These are phyloP conservation scores for Sebastes miniatus DNA, from an alignment of 2,797 vertebrate species.

Conservation along the genomic window DNA sequence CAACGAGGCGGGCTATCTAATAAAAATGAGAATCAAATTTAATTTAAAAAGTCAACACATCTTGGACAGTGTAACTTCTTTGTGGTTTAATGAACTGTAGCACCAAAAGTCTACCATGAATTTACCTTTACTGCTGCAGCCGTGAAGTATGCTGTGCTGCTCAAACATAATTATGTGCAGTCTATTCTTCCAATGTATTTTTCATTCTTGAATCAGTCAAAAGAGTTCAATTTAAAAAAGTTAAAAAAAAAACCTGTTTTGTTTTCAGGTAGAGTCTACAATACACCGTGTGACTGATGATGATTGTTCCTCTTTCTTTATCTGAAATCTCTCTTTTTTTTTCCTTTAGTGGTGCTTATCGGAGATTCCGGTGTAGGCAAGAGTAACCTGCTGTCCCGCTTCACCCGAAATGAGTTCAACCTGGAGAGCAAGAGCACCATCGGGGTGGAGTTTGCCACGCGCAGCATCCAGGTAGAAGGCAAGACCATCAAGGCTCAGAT, in stretches of 20 bases:
- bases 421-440: slow-evolving; percentile 93
- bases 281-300: neutral
- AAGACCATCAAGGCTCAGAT: slow-evolving; percentile 91
- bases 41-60: neutral
- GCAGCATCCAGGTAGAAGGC: slow-evolving; percentile 90
- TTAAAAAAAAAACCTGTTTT: neutral
- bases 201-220: neutral
- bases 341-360: slow-evolving; percentile 86
- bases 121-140: neutral
- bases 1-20: neutral
- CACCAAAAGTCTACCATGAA: neutral
- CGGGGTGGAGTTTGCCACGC: slow-evolving; percentile 90
- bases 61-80: neutral
- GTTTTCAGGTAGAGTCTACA: neutral
- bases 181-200: neutral
- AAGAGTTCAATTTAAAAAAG: too few species aligned
- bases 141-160: neutral
- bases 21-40: slow-evolving; percentile 12
- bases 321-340: neutral
- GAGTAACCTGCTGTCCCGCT: slow-evolving; percentile 90
- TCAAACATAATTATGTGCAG: neutral
- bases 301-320: neutral
- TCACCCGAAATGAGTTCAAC: slow-evolving; percentile 92
- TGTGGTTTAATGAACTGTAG: neutral
- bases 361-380: slow-evolving; percentile 91